A percentile compares a stretch with the other conserved stretches of the same genome.
These are phyloP conservation scores for Enhydra lutris DNA, from an alignment of 2,113 vertebrate genomes.

Conservation along the genomic window DNA sequence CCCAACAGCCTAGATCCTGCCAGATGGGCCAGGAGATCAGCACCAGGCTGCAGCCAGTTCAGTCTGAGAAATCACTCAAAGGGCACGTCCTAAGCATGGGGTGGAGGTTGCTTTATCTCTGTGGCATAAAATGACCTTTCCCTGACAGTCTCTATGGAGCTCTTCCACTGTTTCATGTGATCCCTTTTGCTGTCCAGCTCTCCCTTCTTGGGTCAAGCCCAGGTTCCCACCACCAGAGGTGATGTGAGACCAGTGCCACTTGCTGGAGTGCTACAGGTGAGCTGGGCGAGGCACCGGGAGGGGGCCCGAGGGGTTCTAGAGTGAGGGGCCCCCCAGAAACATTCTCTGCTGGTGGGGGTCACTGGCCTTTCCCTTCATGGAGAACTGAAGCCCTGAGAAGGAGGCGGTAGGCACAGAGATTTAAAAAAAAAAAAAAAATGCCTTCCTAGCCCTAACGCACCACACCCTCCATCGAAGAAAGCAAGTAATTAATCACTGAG, in stretches of 20 bases:
- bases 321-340: not conserved
- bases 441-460: not conserved
- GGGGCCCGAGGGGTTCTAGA: not conserved
- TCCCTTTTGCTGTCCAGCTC: not conserved
- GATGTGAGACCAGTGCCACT: not conserved
- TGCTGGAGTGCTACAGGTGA: not conserved
- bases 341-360: not conserved
- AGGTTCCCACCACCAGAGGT: not conserved
- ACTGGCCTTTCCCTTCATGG: not conserved
- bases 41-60: not conserved
- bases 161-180: not conserved
- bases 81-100: not conserved
- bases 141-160: not conserved
- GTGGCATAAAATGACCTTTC: not conserved
- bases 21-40: not conserved
- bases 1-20: not conserved
- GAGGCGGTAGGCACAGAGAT: not conserved
- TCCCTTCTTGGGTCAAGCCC: not conserved
- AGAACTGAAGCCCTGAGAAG: not conserved
- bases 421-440: not conserved
- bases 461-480: not conserved
- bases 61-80: not conserved
- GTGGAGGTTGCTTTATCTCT: not conserved
- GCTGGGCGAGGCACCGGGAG: not conserved
- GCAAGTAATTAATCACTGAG: conserved; percentile 4